phyloP scores from a whole-genome alignment of 37 sponge, comb jelly and placozoan species.

The Halisarca cf. caerulea region DNA sequence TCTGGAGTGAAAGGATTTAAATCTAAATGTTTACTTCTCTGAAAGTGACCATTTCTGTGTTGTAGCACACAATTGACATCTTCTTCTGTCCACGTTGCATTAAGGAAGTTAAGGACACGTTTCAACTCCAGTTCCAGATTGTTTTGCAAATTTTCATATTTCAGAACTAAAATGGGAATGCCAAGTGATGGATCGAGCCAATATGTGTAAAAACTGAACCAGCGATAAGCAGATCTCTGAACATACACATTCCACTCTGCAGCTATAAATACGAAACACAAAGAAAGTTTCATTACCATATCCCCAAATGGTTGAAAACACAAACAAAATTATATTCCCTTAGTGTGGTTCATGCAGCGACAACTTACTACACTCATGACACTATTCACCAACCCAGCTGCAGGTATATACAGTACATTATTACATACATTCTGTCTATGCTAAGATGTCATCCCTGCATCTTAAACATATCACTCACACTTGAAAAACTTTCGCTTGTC shows the following conservation, averaged over 20 bases:
- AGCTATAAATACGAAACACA: conserved; percentile 2
- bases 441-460: too few relatives aligned
- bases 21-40: conserved; percentile 55
- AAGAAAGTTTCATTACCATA: too few relatives aligned
- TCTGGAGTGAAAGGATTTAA: conserved; percentile 58
- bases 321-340: too few relatives aligned
- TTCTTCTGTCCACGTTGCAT: conserved; percentile 13
- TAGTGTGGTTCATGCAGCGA: too few relatives aligned
- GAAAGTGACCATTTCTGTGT: conserved; percentile 44
- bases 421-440: too few relatives aligned
- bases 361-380: too few relatives aligned
- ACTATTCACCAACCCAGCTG: too few relatives aligned
- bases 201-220: conserved; percentile 49
- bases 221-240: conserved; percentile 36
- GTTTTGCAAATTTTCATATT: conserved; percentile 59
- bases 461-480: not conserved
- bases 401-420: too few relatives aligned
- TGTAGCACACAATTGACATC: conserved; percentile 50
- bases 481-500: not conserved
- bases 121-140: conserved; percentile 52
- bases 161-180: conserved; percentile 54
- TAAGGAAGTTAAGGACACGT: conserved; percentile 59
- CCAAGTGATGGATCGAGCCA: conserved; percentile 51
- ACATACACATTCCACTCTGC: conserved; percentile 68
- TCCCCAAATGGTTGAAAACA: too few relatives aligned